phyloP scores from a whole-genome alignment of 30 jellyfish, hydroid and myxozoan species.

The Calvadosia cruxmelitensis region DNA sequence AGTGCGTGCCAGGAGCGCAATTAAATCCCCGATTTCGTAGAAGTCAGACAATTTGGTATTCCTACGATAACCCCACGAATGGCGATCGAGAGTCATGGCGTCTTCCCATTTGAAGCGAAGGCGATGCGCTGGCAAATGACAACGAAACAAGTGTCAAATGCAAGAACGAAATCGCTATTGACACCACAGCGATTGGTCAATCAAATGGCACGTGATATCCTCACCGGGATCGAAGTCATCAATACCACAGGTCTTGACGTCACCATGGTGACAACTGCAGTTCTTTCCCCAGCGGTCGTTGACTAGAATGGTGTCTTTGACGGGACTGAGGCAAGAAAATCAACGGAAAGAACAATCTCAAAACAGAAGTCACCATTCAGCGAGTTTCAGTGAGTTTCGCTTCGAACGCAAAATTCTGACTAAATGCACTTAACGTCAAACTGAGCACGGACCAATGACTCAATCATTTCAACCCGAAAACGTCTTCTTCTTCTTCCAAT shows the following conservation, averaged over 20 bases:
- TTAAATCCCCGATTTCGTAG: constrained; percentile 27
- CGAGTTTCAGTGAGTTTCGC: too few species aligned
- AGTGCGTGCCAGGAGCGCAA: constrained; percentile 44
- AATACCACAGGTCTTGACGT: constrained; percentile 35
- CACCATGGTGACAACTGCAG: constrained; percentile 32
- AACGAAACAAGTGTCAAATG: too few species aligned
- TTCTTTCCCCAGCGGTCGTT: constrained; percentile 47
- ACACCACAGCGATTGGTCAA: too few species aligned
- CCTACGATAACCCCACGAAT: constrained; percentile 92
- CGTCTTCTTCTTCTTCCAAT: background rate
- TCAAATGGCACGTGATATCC: too few species aligned
- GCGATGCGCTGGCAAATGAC: constrained; percentile 40
- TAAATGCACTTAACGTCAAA: too few species aligned
- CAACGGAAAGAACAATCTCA: too few species aligned
- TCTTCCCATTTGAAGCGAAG: constrained; percentile 74
- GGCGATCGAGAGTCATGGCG: constrained; percentile 80
- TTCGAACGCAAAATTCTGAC: too few species aligned
- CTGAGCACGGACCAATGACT: background rate
- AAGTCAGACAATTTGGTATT: constrained; percentile 54
- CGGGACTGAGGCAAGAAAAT: too few species aligned
- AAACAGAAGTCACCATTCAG: too few species aligned
- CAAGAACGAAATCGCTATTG: too few species aligned
- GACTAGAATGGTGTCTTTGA: constrained; percentile 23
- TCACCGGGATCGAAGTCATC: constrained; percentile 2
- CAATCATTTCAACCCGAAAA: background rate